phyloP scores from a whole-genome alignment of 2,113 vertebrate species.

The Typhlomys cinereus region DNA sequence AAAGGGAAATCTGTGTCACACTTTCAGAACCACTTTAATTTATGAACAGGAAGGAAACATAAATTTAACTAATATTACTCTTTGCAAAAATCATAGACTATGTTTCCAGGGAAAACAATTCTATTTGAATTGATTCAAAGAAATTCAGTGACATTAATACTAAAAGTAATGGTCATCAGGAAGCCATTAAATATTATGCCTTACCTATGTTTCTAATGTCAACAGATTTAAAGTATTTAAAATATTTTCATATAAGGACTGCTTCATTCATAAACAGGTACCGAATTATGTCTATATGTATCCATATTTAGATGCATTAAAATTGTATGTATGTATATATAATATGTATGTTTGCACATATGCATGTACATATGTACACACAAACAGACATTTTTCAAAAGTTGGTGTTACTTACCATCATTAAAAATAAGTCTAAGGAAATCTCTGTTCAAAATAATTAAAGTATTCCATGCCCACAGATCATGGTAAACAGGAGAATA shows the following conservation, averaged over 20 bases:
- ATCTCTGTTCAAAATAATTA: not conserved
- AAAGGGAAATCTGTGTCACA: not conserved
- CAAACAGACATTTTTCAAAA: too few species aligned
- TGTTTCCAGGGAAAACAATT: not conserved
- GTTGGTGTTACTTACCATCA: not conserved
- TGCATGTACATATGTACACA: too few species aligned
- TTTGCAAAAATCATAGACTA: not conserved
- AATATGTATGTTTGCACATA: too few species aligned
- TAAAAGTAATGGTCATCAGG: not conserved
- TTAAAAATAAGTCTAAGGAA: not conserved
- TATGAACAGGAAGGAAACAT: not conserved
- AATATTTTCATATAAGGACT: too few species aligned
- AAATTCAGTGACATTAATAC: not conserved
- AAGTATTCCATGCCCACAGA: not conserved
- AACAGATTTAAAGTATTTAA: not conserved
- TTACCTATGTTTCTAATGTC: not conserved
- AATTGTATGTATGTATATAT: too few species aligned
- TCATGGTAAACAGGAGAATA: not conserved
- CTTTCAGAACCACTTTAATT: not conserved
- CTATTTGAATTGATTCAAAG: not conserved
- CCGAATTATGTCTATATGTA: too few species aligned
- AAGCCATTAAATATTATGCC: not conserved
- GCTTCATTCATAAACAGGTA: too few species aligned
- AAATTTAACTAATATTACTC: not conserved
- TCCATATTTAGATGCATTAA: not conserved